Evolutionary conservation across 2,888 invertebrate species (phyloP).

Genomic region (Brachylomia viminalis): DNA sequence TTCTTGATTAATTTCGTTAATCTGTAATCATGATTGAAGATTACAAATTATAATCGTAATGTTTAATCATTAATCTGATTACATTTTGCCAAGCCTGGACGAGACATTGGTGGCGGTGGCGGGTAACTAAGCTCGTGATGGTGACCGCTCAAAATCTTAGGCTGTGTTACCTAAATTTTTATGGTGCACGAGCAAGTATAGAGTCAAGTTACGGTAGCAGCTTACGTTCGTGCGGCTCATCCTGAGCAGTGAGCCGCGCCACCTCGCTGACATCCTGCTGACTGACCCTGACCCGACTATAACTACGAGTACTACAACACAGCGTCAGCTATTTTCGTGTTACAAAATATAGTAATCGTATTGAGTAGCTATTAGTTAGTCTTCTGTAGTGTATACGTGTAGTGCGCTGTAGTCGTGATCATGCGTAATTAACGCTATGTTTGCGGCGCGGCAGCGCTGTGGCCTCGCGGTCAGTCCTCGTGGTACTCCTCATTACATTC

Average conservation of each 20-base stretch:
- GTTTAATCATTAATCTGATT: too few species aligned
- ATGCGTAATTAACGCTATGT: background rate
- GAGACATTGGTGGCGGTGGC: background rate
- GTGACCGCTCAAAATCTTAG: background rate
- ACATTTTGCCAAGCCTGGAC: too few species aligned
- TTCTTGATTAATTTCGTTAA: background rate
- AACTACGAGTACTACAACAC: too few species aligned
- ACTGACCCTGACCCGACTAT: too few species aligned
- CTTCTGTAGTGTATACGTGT: background rate
- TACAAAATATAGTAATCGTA: background rate
- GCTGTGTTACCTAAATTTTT: background rate
- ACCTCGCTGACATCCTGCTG: background rate
- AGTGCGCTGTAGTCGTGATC: background rate
- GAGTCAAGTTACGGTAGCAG: background rate
- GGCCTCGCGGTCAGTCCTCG: background rate
- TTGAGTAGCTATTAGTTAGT: background rate
- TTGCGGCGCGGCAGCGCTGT: slow-evolving; percentile 14
- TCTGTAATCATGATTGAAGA: background rate
- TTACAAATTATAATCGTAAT: background rate
- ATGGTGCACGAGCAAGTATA: background rate
- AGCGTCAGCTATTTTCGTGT: background rate
- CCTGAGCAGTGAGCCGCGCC: background rate
- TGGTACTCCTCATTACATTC: background rate
- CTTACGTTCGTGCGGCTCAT: background rate
- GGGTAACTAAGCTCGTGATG: too few species aligned